Evolutionary conservation across 2,113 vertebrate species (phyloP).

Genomic region (Lampris incognitus): DNA sequence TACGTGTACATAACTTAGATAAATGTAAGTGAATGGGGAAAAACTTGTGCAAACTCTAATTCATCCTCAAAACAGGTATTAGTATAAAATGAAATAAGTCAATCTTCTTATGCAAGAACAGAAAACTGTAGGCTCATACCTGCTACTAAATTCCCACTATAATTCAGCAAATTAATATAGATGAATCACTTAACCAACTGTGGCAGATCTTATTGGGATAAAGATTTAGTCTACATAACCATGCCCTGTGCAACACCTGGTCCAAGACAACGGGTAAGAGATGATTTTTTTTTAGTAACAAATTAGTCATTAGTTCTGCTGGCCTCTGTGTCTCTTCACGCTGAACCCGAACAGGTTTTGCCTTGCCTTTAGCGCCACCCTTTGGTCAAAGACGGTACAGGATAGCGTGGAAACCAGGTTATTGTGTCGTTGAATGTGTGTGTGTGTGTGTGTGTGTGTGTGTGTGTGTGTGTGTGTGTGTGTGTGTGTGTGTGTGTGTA

Average conservation of each 20-base stretch:
- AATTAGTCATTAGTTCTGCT: background rate
- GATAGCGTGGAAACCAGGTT: background rate
- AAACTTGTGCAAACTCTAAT: background rate
- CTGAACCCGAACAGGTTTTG: background rate
- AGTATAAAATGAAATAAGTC: background rate
- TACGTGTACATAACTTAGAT: no score
- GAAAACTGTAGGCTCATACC: background rate
- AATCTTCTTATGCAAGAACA: background rate
- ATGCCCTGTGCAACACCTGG: background rate
- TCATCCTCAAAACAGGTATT: no score
- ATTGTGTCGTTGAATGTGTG: background rate
- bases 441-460: background rate
- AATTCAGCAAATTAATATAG: no score
- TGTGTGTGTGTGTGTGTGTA: background rate
- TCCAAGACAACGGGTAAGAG: background rate
- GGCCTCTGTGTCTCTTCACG: no score
- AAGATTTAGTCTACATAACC: no score
- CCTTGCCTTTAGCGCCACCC: conserved; percentile 11
- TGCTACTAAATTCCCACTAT: background rate
- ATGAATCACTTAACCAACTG: no score
- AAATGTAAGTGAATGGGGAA: no score
- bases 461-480: background rate
- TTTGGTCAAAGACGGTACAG: background rate
- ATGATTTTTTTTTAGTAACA: no score
- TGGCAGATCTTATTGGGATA: no score